Evolutionary conservation across 2,888 invertebrate species (phyloP).

Genomic region (Deilephila elpenor): DNA sequence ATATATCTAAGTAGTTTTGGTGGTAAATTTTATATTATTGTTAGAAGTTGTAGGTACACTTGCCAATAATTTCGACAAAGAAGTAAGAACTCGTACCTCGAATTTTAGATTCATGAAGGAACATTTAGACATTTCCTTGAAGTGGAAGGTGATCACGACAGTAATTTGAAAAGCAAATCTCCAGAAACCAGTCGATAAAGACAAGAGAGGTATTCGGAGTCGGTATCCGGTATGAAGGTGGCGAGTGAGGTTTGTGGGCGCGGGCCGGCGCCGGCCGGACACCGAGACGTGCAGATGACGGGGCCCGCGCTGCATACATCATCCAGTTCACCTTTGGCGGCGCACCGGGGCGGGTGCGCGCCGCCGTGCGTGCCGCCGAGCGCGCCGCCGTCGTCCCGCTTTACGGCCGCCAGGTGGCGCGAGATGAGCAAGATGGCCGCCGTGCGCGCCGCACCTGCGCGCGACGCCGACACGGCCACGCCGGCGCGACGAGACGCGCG

Average conservation of each 20-base stretch:
- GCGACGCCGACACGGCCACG: slow-evolving; percentile 90
- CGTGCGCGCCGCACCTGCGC: slow-evolving; percentile 96
- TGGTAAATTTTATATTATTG: too few species aligned
- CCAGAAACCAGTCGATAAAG: slow-evolving; percentile 17
- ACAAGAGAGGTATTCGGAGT: not conserved
- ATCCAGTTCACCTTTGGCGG: slow-evolving; percentile 85
- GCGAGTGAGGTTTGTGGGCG: slow-evolving; percentile 32
- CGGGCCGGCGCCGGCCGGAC: slow-evolving; percentile 59
- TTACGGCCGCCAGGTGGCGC: slow-evolving; percentile 90
- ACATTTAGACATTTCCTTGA: too few species aligned
- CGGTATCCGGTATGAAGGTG: not conserved
- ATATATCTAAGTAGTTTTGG: too few species aligned
- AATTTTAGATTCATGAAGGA: too few species aligned
- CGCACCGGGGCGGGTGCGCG: slow-evolving; percentile 83
- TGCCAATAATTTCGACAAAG: too few species aligned
- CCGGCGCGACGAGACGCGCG: slow-evolving; percentile 83
- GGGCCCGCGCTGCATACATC: slow-evolving; percentile 82
- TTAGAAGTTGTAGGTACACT: too few species aligned
- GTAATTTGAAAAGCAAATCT: not conserved
- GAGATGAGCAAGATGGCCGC: slow-evolving; percentile 98
- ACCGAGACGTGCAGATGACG: slow-evolving; percentile 77
- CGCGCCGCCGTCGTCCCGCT: slow-evolving; percentile 75
- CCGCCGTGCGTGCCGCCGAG: slow-evolving; percentile 69
- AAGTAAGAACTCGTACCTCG: too few species aligned
- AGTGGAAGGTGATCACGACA: too few species aligned